Conservation (phyloP, 1,140 invertebrate genomes). For the Drosophila micromelanica region DNA sequence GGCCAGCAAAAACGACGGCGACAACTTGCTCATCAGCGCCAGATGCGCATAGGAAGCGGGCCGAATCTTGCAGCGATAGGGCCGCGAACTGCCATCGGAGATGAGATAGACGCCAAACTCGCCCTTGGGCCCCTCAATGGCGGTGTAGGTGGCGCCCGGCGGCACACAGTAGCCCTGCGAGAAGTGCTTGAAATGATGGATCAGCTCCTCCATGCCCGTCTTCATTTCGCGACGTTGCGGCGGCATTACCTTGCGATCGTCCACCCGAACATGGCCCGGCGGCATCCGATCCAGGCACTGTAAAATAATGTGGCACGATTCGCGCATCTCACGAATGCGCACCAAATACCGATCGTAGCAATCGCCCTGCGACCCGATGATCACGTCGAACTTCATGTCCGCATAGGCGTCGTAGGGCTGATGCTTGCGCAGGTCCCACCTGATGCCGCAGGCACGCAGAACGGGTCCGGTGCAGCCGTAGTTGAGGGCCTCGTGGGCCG, state of each 20-base stretch:
- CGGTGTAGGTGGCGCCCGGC: slow-evolving; percentile 92
- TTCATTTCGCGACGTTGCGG: slow-evolving; percentile 94
- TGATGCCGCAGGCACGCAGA: slow-evolving; percentile 92
- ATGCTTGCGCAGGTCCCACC: slow-evolving; percentile 94
- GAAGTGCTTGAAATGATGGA: slow-evolving; percentile 95
- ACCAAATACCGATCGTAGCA: slow-evolving; percentile 90
- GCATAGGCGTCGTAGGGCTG: slow-evolving; percentile 95
- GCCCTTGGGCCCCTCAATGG: slow-evolving; percentile 92
- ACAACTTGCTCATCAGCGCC: slow-evolving; percentile 87
- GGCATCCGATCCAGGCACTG: slow-evolving; percentile 96
- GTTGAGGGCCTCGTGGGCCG: slow-evolving; percentile 92
- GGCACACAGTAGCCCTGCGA: slow-evolving; percentile 93
- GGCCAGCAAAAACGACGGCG: slow-evolving; percentile 88
- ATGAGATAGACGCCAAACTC: slow-evolving; percentile 95
- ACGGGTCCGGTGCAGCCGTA: slow-evolving; percentile 93
- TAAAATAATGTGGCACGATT: slow-evolving; percentile 90
- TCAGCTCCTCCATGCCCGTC: slow-evolving; percentile 93
- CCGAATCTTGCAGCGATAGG: slow-evolving; percentile 92
- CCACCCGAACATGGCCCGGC: slow-evolving; percentile 91
- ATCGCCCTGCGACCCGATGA: slow-evolving; percentile 93
- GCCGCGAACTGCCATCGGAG: slow-evolving; percentile 91
- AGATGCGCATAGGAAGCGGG: slow-evolving; percentile 91
- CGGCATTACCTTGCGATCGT: slow-evolving; percentile 93
- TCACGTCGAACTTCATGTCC: slow-evolving; percentile 93
- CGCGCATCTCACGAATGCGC: slow-evolving; percentile 92